Evolutionary conservation across 2,797 vertebrate genomes (phyloP).

Genomic region (Mycteria americana): DNA sequence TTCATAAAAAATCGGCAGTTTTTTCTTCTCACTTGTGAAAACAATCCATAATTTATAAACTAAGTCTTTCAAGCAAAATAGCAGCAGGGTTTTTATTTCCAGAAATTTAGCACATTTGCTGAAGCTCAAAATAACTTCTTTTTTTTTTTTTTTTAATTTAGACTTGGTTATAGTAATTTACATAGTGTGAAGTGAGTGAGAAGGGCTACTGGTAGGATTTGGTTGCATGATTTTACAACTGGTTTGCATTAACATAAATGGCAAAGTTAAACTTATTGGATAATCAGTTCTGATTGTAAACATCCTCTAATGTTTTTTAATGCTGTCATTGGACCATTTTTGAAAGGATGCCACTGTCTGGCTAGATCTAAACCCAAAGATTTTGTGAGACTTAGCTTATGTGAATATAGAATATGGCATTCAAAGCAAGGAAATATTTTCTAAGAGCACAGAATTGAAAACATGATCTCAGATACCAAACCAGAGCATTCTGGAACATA

Average conservation of each 20-base stretch:
- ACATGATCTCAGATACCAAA: neutral
- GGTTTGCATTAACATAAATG: constrained; percentile 3
- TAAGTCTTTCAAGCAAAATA: constrained; percentile 51
- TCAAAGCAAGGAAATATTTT: constrained; percentile 42
- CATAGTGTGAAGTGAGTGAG: constrained; percentile 17
- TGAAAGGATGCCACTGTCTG: neutral
- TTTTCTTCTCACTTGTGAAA: neutral
- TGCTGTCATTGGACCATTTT: neutral
- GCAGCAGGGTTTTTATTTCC: constrained; percentile 37
- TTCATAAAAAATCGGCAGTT: neutral
- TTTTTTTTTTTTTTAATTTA: neutral
- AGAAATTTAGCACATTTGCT: constrained; percentile 38
- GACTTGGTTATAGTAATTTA: constrained; percentile 15
- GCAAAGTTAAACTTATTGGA: neutral
- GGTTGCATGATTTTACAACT: constrained; percentile 10
- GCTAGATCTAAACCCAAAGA: neutral
- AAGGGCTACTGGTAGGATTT: constrained; percentile 26
- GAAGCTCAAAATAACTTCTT: constrained; percentile 8
- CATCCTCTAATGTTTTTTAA: neutral
- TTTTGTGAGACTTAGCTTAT: neutral
- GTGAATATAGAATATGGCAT: neutral
- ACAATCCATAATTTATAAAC: constrained; percentile 37
- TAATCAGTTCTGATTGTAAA: constrained; percentile 2
- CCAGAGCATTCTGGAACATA: neutral
- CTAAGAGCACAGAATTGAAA: constrained; percentile 34